Evolutionary conservation across 1,140 invertebrate genomes (phyloP).

Genomic region (Drosophila triauraria): DNA sequence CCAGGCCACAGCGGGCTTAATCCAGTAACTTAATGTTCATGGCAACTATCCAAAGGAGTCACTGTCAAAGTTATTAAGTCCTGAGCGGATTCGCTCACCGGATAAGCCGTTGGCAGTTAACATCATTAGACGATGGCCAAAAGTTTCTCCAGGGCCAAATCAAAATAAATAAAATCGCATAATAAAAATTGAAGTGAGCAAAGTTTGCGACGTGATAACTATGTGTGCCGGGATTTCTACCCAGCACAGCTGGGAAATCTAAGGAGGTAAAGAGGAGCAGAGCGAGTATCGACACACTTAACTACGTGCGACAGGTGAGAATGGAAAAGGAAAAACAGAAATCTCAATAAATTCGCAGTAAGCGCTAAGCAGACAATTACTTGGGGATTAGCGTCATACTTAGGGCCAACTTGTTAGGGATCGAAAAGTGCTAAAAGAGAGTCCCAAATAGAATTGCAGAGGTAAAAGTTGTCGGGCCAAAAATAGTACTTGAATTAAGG

Average conservation of each 20-base stretch:
- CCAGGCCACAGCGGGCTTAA: conserved; percentile 21
- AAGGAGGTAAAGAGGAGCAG: conserved; percentile 24
- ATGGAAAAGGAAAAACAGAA: conserved; percentile 43
- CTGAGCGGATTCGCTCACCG: conserved; percentile 62
- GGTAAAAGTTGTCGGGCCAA: background rate
- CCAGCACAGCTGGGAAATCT: conserved; percentile 3
- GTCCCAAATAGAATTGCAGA: background rate
- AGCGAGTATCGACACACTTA: conserved; percentile 38
- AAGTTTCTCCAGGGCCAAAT: conserved; percentile 69
- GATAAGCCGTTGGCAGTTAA: conserved; percentile 72
- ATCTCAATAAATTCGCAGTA: conserved; percentile 80
- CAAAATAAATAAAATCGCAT: conserved; percentile 82
- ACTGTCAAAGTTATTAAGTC: conserved; percentile 65
- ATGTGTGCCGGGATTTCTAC: conserved; percentile 48
- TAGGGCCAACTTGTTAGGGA: conserved; percentile 27
- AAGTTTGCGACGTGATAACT: conserved; percentile 79
- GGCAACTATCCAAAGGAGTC: conserved; percentile 36
- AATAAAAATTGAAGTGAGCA: conserved; percentile 78
- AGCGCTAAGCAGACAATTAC: conserved; percentile 75
- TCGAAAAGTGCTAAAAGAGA: conserved; percentile 1
- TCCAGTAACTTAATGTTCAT: conserved; percentile 27
- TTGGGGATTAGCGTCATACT: conserved; percentile 72
- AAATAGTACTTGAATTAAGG: background rate
- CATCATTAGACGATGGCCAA: conserved; percentile 67
- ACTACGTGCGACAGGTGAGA: conserved; percentile 71